Evolutionary conservation across 2,888 invertebrate species (phyloP), one percentile per base, ranked within the genome.

Genomic region (Gari tellinella): DNA sequence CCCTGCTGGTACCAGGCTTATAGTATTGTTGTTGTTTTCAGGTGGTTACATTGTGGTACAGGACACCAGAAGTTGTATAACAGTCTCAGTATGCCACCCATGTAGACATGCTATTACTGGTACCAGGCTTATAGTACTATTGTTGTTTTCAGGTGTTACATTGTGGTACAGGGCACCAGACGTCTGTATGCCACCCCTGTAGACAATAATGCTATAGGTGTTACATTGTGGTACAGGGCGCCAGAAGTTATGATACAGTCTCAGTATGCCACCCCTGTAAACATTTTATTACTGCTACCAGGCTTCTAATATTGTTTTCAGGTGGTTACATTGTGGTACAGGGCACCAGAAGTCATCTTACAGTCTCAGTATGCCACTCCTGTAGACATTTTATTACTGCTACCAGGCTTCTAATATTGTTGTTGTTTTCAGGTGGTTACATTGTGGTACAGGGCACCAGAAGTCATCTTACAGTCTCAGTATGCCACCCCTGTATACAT

Each of bases 161-260:
- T 93, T 98, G 21, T 99, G 98, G 98, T 98, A 98, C 92, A 94
- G 99, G 37, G 95, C 98, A 0, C 99, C 99, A 0, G 99, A 99
- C 93, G 96, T 99, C 79, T 85, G 0, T 99, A 99, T 93, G 97
- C 97, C 83, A 96, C 97, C 0, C 95, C 97, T 0, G 97, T 99
- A 15, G 99, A 99, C 92, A 94, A n/a, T 69, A 63, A 74, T 73
- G 70, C 88, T 56, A 91, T 96, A 96, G 96, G 97, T 74, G 98
- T 98, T 23, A 98, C 98, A 0, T 93, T 98, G 21, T 99, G 98
- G 98, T 98, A 98, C 92, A 94, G 99, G 37, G 95, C 98, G 0
- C 99, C 99, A 0, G 99, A 99, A 93, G 96, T 99, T 0, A 94
- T 99, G 0, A 93, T 99, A 0, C 96, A 96, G 43, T 94, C 95